Base-by-base conservation (phyloP, 53 echinoderm and acorn worm genomes). In the Apostichopus leukothele region DNA sequence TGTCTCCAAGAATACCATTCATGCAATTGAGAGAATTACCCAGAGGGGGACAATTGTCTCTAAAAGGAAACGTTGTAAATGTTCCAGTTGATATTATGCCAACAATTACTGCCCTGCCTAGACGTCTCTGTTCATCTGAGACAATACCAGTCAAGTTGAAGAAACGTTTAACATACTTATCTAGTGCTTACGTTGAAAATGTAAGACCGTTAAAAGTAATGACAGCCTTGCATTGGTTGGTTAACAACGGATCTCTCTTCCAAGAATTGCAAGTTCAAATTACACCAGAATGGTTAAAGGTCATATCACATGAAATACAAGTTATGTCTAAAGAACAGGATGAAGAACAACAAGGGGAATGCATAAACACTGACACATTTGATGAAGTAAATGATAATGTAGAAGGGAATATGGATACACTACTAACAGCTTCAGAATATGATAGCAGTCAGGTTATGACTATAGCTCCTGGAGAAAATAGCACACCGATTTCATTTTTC, bases 1-100 rank as follows among this genome's bases (percentile, higher is more conserved):
- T 90, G n/a, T 86, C 90, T 22, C 90, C 86, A 5, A 73, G 92
- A 7, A 92, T 90, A 7, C 92, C 92, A 52, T 92, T 92, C 76
- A 92, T 92, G 92, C 92, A 92, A 87, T 84, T 90, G 6, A 57
- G 88, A 53, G 87, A 92, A 80, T 21, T 92, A 9, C 92, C 92
- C 8, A 90, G 87, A 87, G 92, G 92, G 6, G 60, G 92, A 23
- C 92, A 92, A 60, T 50, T 86, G 16, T 78, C 86, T 6, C 67
- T 92, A 12, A 92, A 54, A 79, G 92, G 92, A 5, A 92, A 81
- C 53, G 83, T 92, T 79, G 90, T 92, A 5, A 92, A 92, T 92
- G 92, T 92, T 5, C 90, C 83, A 6, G 87, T 86, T 52, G 90
- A 92, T 79, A 61, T 92, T 5, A 53, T 75, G 8, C 90, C 90